Percentiles rank a stretch among this genome's conserved stretches.
phyloP scores from a whole-genome alignment of 2,797 vertebrate species.

The Toxotes lorentzi region DNA sequence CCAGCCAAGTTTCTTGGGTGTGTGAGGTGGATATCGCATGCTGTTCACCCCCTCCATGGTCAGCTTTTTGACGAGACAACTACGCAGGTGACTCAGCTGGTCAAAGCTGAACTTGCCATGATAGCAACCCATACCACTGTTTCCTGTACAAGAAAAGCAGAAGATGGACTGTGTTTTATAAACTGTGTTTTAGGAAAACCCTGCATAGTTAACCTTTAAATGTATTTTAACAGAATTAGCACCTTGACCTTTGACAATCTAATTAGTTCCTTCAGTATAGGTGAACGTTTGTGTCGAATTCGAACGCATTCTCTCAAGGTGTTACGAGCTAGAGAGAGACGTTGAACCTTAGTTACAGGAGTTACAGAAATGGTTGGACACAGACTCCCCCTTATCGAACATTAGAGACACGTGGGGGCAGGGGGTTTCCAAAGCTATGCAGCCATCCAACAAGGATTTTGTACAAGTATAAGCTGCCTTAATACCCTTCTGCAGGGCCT shows the following conservation, averaged over 20 bases:
- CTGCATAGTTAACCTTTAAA: too few relatives aligned
- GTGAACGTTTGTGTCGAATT: not conserved
- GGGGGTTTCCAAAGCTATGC: not conserved
- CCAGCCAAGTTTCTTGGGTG: slow-evolving; percentile 82
- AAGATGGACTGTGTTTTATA: not conserved
- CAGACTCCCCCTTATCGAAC: not conserved
- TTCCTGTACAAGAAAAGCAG: slow-evolving; percentile 78
- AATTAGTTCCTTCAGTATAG: not conserved
- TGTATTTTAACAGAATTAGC: too few relatives aligned
- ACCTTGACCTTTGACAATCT: not conserved
- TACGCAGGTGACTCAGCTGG: slow-evolving; percentile 90
- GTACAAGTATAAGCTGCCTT: not conserved
- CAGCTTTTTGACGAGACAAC: slow-evolving; percentile 91
- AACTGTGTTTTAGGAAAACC: too few relatives aligned
- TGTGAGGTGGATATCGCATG: slow-evolving; percentile 89
- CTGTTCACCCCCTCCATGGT: slow-evolving; percentile 86
- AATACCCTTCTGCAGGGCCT: not conserved
- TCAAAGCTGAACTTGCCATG: slow-evolving; percentile 90
- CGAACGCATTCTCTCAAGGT: too few relatives aligned
- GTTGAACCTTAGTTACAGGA: not conserved
- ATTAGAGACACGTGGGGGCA: not conserved
- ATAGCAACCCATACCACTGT: slow-evolving; percentile 94
- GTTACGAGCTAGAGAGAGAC: not conserved
- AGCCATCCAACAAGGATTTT: not conserved
- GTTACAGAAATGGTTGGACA: not conserved